A percentile compares a stretch with the other conserved stretches of the same genome.
phyloP scores from a whole-genome alignment of 2,888 invertebrate genomes.

The Pseudococcus viburni region DNA sequence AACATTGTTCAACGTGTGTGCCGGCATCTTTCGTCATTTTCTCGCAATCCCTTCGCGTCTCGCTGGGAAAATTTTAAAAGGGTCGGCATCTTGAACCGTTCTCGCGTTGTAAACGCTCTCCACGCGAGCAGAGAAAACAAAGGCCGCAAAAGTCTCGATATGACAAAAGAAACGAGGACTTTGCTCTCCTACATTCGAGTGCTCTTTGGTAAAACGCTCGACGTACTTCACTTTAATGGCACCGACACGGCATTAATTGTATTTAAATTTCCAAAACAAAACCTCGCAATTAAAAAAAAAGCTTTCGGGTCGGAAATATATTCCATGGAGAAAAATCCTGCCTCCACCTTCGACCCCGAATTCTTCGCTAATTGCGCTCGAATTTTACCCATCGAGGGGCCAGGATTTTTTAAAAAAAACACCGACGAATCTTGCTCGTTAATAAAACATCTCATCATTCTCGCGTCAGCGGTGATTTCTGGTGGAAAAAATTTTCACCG shows the following conservation, averaged over 20 bases:
- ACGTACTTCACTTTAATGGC: slow-evolving; percentile 63
- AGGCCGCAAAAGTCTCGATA: slow-evolving; percentile 58
- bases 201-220: slow-evolving; percentile 61
- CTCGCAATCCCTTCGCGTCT: neutral
- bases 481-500: neutral
- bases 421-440: neutral
- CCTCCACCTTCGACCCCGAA: neutral
- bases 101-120: slow-evolving; percentile 55
- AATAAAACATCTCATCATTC: neutral
- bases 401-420: neutral
- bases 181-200: slow-evolving; percentile 32
- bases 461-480: neutral
- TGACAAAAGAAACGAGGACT: slow-evolving; percentile 59
- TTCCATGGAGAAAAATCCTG: too few relatives aligned
- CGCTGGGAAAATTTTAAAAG: slow-evolving; percentile 30
- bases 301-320: neutral
- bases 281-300: slow-evolving; percentile 62
- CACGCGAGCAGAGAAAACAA: slow-evolving; percentile 42
- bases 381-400: too few relatives aligned
- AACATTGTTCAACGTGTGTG: slow-evolving; percentile 24
- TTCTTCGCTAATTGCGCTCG: neutral
- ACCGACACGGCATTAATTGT: slow-evolving; percentile 63
- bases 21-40: neutral
- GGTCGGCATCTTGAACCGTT: neutral
- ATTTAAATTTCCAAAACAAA: slow-evolving; percentile 65